Conservation (phyloP, 1,140 invertebrate species). For the Tribolium madens region DNA sequence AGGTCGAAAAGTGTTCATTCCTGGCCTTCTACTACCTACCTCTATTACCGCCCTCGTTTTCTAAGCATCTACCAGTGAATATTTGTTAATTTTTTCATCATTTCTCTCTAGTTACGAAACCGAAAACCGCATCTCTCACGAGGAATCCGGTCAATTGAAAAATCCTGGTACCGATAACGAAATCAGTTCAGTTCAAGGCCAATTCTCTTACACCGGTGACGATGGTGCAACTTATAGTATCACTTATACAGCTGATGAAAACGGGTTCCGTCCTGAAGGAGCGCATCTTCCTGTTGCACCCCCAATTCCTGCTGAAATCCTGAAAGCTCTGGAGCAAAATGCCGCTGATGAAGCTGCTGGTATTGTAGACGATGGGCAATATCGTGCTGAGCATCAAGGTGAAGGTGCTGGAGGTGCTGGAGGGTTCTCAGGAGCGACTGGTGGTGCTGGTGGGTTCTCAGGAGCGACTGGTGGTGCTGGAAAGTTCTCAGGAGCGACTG, state of each 20-base stretch:
- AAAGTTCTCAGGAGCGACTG: not conserved
- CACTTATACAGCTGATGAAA: constrained; percentile 82
- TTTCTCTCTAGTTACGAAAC: constrained; percentile 73
- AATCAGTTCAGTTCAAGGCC: constrained; percentile 73
- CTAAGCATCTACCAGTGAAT: too few relatives aligned
- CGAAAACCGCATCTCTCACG: constrained; percentile 77
- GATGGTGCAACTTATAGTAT: constrained; percentile 77
- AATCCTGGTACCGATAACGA: constrained; percentile 69
- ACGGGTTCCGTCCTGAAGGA: constrained; percentile 81
- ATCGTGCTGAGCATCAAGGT: constrained; percentile 36
- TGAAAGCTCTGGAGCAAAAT: constrained; percentile 59
- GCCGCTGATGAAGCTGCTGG: constrained; percentile 59
- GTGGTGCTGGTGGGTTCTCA: not conserved
- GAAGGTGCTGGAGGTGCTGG: constrained; percentile 9
- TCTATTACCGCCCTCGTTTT: too few relatives aligned
- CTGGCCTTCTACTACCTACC: too few relatives aligned
- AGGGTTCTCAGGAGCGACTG: constrained; percentile 21
- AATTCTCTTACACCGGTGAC: constrained; percentile 78
- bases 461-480: not conserved
- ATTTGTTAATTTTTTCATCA: too few relatives aligned
- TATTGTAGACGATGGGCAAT: constrained; percentile 24
- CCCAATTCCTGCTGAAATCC: constrained; percentile 70
- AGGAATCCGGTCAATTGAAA: constrained; percentile 75
- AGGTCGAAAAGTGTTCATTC: too few relatives aligned
- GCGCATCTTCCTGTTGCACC: constrained; percentile 74